Base-by-base conservation (phyloP, 1,140 invertebrate species). In the Eumeta japonica region DNA sequence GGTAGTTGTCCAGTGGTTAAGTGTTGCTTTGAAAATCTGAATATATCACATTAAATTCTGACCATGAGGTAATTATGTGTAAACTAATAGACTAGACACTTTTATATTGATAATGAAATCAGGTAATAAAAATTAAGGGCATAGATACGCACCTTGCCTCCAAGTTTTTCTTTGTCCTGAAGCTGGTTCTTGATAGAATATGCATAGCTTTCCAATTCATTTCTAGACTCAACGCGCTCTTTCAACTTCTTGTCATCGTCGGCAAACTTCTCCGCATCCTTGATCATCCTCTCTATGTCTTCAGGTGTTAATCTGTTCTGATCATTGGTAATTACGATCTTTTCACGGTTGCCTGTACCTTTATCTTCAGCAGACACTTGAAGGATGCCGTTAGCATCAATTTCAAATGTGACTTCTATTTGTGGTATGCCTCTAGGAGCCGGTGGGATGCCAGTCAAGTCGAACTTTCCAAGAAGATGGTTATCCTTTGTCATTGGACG, bases 401-500 rank as follows among this genome's bases (percentile, higher is more conserved):
- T 98, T 77, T 99, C 96, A 61, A 99, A 99, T 0, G 94, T 98
- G 2, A 99, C 95, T 76, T 98, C 94, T 62, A 98, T 98, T 76
- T 98, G 94, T n/a, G 96, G 95, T 28, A 99, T 94, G 41, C 97
- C 96, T 62, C 96, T 81, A 2, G 95, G 95, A 30, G 96, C 95
- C 24, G 95, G 95, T 45, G 97, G 96, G 48, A 99, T 97, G 33
- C 95, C 97, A 43, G 94, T 98, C 16, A 99, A 75, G 71, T 99
- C 97, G 72, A 99, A 99, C 75, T 98, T 98, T 41, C 95, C 95
- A 17, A 98, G 79, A 35, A 94, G 77, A 77, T 99, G 95, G 73
- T 99, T 99, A 66, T 99, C 97, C 76, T 98, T 99, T 42, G 96
- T 98, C 96, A 99, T 97, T 16, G 96, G 92, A 62, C 97, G 86